A percentile compares a stretch with the other conserved stretches of the same genome.
Evolutionary conservation across 2,797 vertebrate species (phyloP).

Genomic region (Centropyge bicolor): DNA sequence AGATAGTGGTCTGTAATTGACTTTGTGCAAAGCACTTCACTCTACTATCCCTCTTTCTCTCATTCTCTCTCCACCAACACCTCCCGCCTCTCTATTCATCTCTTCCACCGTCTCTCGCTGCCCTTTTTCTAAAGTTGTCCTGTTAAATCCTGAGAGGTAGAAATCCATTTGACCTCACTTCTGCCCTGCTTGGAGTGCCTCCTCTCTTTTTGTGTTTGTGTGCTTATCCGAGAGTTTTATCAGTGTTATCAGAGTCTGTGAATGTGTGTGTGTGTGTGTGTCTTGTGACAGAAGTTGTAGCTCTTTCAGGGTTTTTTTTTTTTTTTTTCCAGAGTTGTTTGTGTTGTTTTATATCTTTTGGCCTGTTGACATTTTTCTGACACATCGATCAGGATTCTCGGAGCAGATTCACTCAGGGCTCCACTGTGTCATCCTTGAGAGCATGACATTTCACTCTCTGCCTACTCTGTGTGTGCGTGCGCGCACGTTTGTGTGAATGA

Average conservation of each 20-base stretch:
- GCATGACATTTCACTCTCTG: slow-evolving; percentile 59
- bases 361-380: slow-evolving; percentile 71
- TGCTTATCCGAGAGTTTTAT: slow-evolving; percentile 51
- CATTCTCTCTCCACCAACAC: slow-evolving; percentile 29
- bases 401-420: slow-evolving; percentile 58
- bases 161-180: slow-evolving; percentile 73
- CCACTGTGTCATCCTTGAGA: slow-evolving; percentile 53
- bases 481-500: slow-evolving; percentile 1
- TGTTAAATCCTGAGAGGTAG: slow-evolving; percentile 64
- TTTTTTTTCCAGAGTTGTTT: slow-evolving; percentile 31
- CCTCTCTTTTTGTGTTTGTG: slow-evolving; percentile 50
- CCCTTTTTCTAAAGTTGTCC: slow-evolving; percentile 61
- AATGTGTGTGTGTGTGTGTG: background rate
- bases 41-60: slow-evolving; percentile 25
- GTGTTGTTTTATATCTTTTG: slow-evolving; percentile 57
- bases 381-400: slow-evolving; percentile 68
- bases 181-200: slow-evolving; percentile 39
- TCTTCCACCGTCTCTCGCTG: slow-evolving; percentile 30
- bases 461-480: slow-evolving; percentile 3
- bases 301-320: slow-evolving; percentile 11
- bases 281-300: slow-evolving; percentile 14
- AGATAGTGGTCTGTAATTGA: slow-evolving; percentile 65
- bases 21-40: slow-evolving; percentile 64
- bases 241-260: background rate
- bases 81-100: slow-evolving; percentile 32